Evolutionary conservation across 2,888 invertebrate species (phyloP).

Genomic region (Drosophila austrosaltans): DNA sequence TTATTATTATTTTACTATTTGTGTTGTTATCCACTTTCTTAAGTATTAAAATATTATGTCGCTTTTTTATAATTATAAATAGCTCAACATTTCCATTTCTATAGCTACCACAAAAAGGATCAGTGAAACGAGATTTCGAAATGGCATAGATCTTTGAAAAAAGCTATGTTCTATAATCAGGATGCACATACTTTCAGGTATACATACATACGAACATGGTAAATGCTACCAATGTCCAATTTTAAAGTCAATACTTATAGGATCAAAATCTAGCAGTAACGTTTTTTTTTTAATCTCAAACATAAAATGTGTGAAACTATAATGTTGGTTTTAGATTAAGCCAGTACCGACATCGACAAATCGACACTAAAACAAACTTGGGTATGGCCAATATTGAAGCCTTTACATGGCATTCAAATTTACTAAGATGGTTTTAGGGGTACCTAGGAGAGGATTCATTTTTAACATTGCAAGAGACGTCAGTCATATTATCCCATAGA

Average conservation of each 20-base stretch:
- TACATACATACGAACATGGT: background rate
- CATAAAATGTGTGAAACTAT: too few species aligned
- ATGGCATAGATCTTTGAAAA: background rate
- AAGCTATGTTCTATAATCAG: background rate
- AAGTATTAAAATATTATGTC: background rate
- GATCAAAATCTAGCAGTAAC: background rate
- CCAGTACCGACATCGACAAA: too few species aligned
- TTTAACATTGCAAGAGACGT: too few species aligned
- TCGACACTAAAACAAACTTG: too few species aligned
- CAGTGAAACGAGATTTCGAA: background rate
- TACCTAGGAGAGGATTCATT: too few species aligned
- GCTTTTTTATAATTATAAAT: background rate
- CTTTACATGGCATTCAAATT: too few species aligned
- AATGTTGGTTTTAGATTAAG: too few species aligned
- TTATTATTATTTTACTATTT: too few species aligned
- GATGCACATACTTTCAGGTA: constrained; percentile 1
- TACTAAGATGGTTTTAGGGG: too few species aligned
- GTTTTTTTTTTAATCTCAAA: too few species aligned
- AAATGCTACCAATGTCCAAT: background rate
- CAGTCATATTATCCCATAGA: too few species aligned
- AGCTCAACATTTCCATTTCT: background rate
- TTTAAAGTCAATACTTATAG: background rate
- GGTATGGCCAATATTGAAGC: too few species aligned
- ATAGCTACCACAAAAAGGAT: background rate
- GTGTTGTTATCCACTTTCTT: background rate